Conservation (phyloP, 2,797 vertebrate genomes). For the Poeciliopsis gracilis region DNA sequence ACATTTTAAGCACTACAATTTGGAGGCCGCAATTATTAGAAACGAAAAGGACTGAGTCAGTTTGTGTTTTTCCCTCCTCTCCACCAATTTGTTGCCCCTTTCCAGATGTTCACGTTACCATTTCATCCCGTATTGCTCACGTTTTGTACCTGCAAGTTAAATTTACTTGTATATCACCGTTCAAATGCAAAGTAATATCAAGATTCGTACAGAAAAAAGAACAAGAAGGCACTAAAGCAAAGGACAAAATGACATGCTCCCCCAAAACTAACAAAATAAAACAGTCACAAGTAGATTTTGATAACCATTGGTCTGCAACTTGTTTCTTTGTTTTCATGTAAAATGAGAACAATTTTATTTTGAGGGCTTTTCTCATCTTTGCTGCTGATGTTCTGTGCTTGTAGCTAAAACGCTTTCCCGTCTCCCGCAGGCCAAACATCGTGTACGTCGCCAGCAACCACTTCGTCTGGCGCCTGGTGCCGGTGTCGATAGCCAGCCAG, state of each 20-base stretch:
- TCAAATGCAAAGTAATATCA: background rate
- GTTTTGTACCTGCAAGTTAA: background rate
- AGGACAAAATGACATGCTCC: background rate
- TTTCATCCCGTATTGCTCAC: background rate
- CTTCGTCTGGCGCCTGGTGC: slow-evolving; percentile 98
- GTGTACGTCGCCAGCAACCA: slow-evolving; percentile 99
- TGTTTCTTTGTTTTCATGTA: background rate
- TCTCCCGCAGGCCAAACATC: slow-evolving; percentile 85
- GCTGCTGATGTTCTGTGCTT: background rate
- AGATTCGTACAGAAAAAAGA: background rate
- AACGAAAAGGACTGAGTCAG: background rate
- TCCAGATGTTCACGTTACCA: background rate
- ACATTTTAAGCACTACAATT: background rate
- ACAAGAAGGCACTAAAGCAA: background rate
- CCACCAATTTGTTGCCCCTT: background rate
- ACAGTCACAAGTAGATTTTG: background rate
- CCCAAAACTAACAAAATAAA: no score
- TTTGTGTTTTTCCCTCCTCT: background rate
- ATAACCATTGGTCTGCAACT: background rate
- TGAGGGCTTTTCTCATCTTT: background rate
- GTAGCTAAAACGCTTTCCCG: slow-evolving; percentile 8
- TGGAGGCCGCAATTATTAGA: background rate
- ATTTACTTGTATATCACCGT: background rate
- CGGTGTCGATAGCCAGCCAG: slow-evolving; percentile 95
- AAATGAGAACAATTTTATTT: background rate